phyloP scores from a whole-genome alignment of 2,888 invertebrate species.

The Chromoteleia sp. region DNA sequence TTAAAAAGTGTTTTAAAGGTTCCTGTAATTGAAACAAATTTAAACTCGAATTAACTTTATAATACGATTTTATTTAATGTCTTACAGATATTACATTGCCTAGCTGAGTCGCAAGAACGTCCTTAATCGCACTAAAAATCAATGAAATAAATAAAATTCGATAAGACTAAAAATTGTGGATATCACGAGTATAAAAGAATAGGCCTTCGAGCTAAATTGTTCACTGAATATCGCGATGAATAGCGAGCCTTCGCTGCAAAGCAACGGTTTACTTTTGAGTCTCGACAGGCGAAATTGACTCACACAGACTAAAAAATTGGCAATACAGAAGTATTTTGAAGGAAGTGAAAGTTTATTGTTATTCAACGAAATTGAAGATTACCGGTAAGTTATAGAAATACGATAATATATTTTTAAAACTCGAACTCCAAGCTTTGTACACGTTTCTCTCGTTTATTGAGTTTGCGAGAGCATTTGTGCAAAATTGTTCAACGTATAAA shows the following conservation, averaged over 20 bases:
- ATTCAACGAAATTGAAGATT: background rate
- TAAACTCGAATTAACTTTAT: background rate
- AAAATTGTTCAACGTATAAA: too few relatives aligned
- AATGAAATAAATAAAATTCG: background rate
- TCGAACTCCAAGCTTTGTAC: too few relatives aligned
- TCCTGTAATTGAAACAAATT: too few relatives aligned
- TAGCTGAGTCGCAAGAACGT: conserved; percentile 1
- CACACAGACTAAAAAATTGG: conserved; percentile 6
- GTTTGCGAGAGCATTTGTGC: too few relatives aligned
- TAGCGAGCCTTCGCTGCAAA: background rate
- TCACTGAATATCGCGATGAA: conserved; percentile 3
- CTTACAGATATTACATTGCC: conserved; percentile 9
- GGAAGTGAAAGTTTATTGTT: conserved; percentile 1
- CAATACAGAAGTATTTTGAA: conserved; percentile 1
- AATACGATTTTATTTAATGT: conserved; percentile 1
- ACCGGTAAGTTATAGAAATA: conserved; percentile 5
- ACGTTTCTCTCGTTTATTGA: too few relatives aligned
- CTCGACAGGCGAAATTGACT: conserved; percentile 1
- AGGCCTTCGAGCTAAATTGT: background rate
- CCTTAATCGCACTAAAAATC: background rate
- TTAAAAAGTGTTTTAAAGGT: too few relatives aligned
- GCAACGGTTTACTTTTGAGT: background rate
- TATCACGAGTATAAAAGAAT: conserved; percentile 7
- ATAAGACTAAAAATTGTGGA: conserved; percentile 1
- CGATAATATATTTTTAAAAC: too few relatives aligned